Conservation (phyloP, 2,797 vertebrate genomes). For the Aselliscus stoliczkanus region DNA sequence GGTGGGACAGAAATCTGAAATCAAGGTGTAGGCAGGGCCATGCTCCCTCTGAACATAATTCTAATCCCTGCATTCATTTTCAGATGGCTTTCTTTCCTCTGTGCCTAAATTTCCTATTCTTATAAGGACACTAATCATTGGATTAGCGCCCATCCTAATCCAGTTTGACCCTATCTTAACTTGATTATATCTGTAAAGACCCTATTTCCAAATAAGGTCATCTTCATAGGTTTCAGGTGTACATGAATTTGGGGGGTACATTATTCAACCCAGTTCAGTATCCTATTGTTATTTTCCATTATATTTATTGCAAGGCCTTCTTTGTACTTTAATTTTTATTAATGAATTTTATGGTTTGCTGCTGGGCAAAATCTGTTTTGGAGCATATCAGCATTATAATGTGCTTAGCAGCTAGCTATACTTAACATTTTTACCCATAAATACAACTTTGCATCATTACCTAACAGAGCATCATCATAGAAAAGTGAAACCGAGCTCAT, state of each 20-base stretch:
- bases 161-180: background rate
- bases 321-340: constrained; percentile 5
- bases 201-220: background rate
- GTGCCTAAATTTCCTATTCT: background rate
- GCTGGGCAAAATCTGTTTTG: background rate
- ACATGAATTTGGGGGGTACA: background rate
- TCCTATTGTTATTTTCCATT: background rate
- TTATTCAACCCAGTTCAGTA: background rate
- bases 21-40: background rate
- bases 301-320: background rate
- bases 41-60: background rate
- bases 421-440: background rate
- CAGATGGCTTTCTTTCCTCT: background rate
- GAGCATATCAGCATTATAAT: background rate
- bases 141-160: background rate
- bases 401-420: background rate
- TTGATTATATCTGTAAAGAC: background rate
- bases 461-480: background rate
- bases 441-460: background rate
- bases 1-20: background rate
- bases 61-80: background rate
- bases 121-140: background rate
- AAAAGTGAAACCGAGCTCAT: background rate
- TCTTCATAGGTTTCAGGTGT: background rate
- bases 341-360: background rate